A percentile compares a stretch with the other conserved stretches of the same genome.
These are phyloP conservation scores for Chironex yamaguchii DNA, from an alignment of 30 jellyfish, hydroid and myxozoan genomes.

Conservation along the genomic window DNA sequence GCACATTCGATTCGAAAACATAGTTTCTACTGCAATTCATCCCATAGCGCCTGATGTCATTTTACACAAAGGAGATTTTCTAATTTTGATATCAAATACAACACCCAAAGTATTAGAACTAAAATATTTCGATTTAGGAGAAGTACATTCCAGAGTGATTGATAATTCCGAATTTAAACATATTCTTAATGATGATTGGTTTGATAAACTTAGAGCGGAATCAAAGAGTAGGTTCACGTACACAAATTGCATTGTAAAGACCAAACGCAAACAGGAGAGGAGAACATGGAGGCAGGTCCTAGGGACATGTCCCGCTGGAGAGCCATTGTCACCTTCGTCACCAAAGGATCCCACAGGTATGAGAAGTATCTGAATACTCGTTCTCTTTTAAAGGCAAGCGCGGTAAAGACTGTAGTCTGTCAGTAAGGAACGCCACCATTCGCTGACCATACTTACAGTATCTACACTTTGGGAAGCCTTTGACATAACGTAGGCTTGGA, in stretches of 20 bases:
- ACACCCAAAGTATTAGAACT: constrained; percentile 80
- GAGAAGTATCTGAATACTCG: no score
- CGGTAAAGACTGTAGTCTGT: no score
- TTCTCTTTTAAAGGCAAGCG: no score
- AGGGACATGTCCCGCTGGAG: neutral
- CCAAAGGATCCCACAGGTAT: no score
- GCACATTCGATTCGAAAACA: constrained; percentile 73
- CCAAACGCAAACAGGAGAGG: constrained; percentile 65
- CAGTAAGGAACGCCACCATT: no score
- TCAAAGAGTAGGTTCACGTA: constrained; percentile 72
- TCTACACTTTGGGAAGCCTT: no score
- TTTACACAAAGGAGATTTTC: constrained; percentile 92
- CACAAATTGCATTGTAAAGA: constrained; percentile 78
- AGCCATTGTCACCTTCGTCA: neutral
- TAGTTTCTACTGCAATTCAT: constrained; percentile 81
- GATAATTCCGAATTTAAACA: constrained; percentile 75
- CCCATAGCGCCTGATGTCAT: constrained; percentile 58
- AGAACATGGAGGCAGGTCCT: constrained; percentile 73
- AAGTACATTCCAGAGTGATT: constrained; percentile 52
- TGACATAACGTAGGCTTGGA: no score
- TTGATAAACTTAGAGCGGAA: constrained; percentile 75
- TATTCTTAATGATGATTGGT: constrained; percentile 94
- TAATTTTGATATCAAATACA: constrained; percentile 69
- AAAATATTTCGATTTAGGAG: constrained; percentile 74
- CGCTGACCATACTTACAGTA: no score